Conservation (phyloP, 2,888 invertebrate genomes). For the Ochlodes sylvanus region DNA sequence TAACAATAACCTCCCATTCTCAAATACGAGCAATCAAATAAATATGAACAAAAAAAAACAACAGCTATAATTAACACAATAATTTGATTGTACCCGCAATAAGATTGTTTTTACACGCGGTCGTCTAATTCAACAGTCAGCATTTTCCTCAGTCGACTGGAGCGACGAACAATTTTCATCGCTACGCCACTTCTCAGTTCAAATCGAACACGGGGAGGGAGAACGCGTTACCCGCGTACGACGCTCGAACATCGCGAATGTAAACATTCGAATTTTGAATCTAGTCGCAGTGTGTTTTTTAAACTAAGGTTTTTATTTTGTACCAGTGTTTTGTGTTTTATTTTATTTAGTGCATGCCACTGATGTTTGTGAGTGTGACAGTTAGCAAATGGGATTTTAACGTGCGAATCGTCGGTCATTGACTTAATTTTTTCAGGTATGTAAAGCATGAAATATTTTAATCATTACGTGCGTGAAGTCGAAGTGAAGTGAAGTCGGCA, state of each 20-base stretch:
- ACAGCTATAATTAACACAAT: no score
- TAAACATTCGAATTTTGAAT: constrained; percentile 60
- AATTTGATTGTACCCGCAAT: no score
- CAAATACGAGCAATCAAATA: no score
- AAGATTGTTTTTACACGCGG: background rate
- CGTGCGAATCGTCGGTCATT: constrained; percentile 49
- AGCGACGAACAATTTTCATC: constrained; percentile 61
- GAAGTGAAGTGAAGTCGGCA: constrained; percentile 35
- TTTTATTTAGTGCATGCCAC: constrained; percentile 14
- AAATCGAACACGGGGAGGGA: constrained; percentile 46
- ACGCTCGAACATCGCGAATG: constrained; percentile 52
- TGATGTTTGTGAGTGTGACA: constrained; percentile 41
- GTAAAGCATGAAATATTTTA: constrained; percentile 42
- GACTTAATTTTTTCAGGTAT: constrained; percentile 60
- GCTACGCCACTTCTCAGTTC: constrained; percentile 55
- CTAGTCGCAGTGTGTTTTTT: constrained; percentile 43
- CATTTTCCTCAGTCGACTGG: constrained; percentile 67
- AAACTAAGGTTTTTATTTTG: constrained; percentile 1
- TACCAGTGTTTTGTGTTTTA: constrained; percentile 28
- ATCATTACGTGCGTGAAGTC: constrained; percentile 44
- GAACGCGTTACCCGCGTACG: constrained; percentile 48
- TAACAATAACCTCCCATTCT: no score
- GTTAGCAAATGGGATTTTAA: constrained; percentile 46
- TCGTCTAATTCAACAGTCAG: constrained; percentile 42
- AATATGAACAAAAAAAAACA: no score